phyloP scores from a whole-genome alignment of 2,113 vertebrate species.

The Anarhynchus alexandrinus region DNA sequence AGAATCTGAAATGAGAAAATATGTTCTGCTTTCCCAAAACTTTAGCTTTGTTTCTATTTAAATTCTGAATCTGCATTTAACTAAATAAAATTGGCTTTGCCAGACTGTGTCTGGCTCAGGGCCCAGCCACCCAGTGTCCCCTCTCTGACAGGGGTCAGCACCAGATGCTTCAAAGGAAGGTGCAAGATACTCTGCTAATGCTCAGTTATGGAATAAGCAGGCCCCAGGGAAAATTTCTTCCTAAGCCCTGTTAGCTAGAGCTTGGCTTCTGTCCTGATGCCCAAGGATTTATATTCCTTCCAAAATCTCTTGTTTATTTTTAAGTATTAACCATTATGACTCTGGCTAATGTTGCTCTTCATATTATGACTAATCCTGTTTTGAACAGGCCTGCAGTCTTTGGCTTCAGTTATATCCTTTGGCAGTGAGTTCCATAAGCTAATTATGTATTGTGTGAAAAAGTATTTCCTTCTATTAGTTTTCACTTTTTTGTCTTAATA shows the following conservation, averaged over 20 bases:
- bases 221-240: neutral
- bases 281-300: neutral
- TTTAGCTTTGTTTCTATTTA: neutral
- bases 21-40: neutral
- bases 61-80: neutral
- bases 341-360: neutral
- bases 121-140: neutral
- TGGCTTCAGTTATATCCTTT: slow-evolving; percentile 25
- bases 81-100: neutral
- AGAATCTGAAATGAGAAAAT: neutral
- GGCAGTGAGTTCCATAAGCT: neutral
- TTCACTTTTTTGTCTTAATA: slow-evolving; percentile 10
- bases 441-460: slow-evolving; percentile 3
- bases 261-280: slow-evolving; percentile 12
- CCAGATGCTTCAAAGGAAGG: slow-evolving; percentile 5
- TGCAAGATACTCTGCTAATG: neutral
- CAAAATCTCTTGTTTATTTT: slow-evolving; percentile 23
- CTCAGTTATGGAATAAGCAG: neutral
- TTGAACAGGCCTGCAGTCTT: neutral
- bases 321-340: slow-evolving; percentile 26
- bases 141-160: neutral
- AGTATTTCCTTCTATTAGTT: slow-evolving; percentile 21
- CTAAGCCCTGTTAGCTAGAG: neutral
- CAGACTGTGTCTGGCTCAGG: neutral
- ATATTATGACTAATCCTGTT: slow-evolving; percentile 22